Evolutionary conservation across 2,888 invertebrate genomes (phyloP), one percentile per base, ranked within the genome.

Genomic region (Blera fallax): DNA sequence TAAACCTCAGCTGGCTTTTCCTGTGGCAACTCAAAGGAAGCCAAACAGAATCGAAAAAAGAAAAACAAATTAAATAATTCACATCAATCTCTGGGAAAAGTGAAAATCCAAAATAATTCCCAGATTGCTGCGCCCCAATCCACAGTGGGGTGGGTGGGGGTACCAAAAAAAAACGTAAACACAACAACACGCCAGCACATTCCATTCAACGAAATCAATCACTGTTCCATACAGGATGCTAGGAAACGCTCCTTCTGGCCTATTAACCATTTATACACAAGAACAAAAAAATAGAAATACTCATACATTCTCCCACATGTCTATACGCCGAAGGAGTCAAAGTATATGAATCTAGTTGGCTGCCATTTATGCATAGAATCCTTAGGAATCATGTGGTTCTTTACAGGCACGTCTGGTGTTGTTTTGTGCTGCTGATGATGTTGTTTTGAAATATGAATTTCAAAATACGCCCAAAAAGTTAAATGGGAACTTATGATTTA

Each of bases 151-250:
- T 37, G 21, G 14, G 11, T n/a, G 14, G 5, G 1, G 24, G 21
- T 6, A 29, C 8, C 29, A 29, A 29, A 64, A 6, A 3, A 64
- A 11, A 64, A 50, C n/a, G n/a, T n/a, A n/a, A n/a, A n/a, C n/a
- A n/a, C n/a, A n/a, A n/a, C n/a, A 21, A 34, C 34, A 52, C 40
- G 48, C 76, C 16, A 52, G 34, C 58, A 40, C 56, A 43, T 60
- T 60, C 50, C 56, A 43, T 60, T 60, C 50, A 69, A 58, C 60
- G 40, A 69, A 77, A 77, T 77, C 77, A 77, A 77, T 77, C 77
- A 77, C 77, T 60, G 50, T 29, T 58, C 52, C 48, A 16, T 43
- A 21, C 67, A 77, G 52, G 5, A 45, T 21, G 43, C 14, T n/a
- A 65, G 14, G 40, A 52, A 45, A 34, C 16, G 32, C 29, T 37